Evolutionary conservation across 2,113 vertebrate species (phyloP).

Genomic region (Morone chrysops): DNA sequence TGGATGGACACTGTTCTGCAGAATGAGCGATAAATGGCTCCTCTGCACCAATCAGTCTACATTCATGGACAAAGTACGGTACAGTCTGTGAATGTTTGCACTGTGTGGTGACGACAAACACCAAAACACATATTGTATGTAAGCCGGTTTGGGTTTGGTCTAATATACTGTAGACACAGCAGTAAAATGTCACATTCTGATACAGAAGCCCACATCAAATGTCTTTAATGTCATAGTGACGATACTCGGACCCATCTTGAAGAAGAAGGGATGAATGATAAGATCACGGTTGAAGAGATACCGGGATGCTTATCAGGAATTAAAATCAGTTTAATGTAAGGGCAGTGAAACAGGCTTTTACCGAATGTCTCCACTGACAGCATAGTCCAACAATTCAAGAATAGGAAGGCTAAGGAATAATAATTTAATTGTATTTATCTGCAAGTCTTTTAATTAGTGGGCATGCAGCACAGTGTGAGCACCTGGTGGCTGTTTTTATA

Average conservation of each 20-base stretch:
- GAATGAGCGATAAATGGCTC: slow-evolving; percentile 66
- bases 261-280: slow-evolving; percentile 65
- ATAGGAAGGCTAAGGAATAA: slow-evolving; percentile 73
- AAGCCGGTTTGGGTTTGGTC: slow-evolving; percentile 33
- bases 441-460: slow-evolving; percentile 41
- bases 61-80: slow-evolving; percentile 54
- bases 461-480: neutral
- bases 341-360: slow-evolving; percentile 40
- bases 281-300: slow-evolving; percentile 57
- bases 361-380: slow-evolving; percentile 42
- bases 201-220: slow-evolving; percentile 63
- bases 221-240: slow-evolving; percentile 61
- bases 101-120: slow-evolving; percentile 34
- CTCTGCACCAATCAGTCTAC: slow-evolving; percentile 57
- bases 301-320: slow-evolving; percentile 62
- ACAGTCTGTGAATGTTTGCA: slow-evolving; percentile 36
- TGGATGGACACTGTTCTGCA: slow-evolving; percentile 64
- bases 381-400: slow-evolving; percentile 15
- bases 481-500: slow-evolving; percentile 3
- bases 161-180: slow-evolving; percentile 55
- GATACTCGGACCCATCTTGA: slow-evolving; percentile 67
- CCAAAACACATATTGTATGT: slow-evolving; percentile 22
- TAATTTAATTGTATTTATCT: slow-evolving; percentile 86
- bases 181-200: slow-evolving; percentile 72
- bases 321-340: slow-evolving; percentile 71